Conservation (phyloP, 2,113 vertebrate genomes). For the Odocoileus hemionus region DNA sequence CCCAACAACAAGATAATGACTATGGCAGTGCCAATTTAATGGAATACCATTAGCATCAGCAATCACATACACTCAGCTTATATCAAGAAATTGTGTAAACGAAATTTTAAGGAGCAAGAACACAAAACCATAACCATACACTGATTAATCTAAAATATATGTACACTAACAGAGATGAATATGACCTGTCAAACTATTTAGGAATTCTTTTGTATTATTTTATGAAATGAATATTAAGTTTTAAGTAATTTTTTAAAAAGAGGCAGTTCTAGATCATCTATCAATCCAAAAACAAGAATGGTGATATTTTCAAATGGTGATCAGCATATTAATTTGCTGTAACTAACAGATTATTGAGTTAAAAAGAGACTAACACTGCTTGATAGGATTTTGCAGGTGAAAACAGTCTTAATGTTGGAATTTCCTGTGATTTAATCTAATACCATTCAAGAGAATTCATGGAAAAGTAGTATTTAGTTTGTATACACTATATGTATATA, state of each 20-base stretch:
- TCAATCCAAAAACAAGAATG: not conserved
- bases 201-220: not conserved
- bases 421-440: not conserved
- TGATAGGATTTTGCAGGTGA: not conserved
- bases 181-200: not conserved
- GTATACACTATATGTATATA: not conserved
- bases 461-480: not conserved
- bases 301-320: not conserved
- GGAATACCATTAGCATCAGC: not conserved
- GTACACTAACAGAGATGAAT: not conserved
- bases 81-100: not conserved
- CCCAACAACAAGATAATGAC: not conserved
- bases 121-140: not conserved
- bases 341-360: not conserved
- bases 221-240: constrained; percentile 1
- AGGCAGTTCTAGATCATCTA: not conserved
- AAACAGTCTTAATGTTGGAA: not conserved
- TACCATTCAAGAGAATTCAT: not conserved
- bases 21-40: not conserved
- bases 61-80: not conserved
- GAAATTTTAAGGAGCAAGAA: not conserved
- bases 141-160: not conserved
- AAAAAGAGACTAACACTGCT: not conserved
- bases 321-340: not conserved
- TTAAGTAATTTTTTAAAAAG: not conserved